A percentile compares a stretch with the other conserved stretches of the same genome.
phyloP scores from a whole-genome alignment of 2,113 vertebrate species.

The Axis porcinus region DNA sequence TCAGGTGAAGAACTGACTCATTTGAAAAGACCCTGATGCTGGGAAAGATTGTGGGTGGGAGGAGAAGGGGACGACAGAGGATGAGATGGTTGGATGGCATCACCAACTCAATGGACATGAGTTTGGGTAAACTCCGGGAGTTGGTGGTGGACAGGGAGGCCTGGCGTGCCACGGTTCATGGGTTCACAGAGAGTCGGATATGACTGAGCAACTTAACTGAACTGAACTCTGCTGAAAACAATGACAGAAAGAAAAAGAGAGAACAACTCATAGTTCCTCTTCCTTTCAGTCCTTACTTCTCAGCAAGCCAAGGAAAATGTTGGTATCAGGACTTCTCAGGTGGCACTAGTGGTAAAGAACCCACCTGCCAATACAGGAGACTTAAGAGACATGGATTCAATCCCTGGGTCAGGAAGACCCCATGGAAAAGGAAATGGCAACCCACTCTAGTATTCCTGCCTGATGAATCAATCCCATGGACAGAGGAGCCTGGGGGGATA shows the following conservation, averaged over 20 bases:
- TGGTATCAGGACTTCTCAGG: not conserved
- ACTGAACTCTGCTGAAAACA: not conserved
- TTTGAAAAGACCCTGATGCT: not conserved
- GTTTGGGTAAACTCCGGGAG: accelerated
- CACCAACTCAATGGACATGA: not conserved
- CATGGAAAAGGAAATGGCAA: not conserved
- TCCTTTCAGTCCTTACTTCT: not conserved
- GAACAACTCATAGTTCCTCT: not conserved
- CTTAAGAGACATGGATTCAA: not conserved
- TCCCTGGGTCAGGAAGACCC: not conserved
- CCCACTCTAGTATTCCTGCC: not conserved
- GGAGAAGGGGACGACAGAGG: not conserved
- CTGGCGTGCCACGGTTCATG: accelerated
- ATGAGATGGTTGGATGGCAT: not conserved
- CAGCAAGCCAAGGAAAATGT: not conserved
- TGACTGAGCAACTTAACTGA: not conserved
- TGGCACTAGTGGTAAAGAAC: not conserved
- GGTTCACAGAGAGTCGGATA: not conserved
- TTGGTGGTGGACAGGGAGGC: not conserved
- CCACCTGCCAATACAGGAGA: not conserved
- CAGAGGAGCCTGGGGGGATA: not conserved
- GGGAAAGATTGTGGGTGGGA: not conserved
- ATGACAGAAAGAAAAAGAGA: not conserved
- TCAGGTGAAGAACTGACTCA: accelerated
- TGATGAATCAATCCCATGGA: not conserved